phyloP scores from a whole-genome alignment of 2,113 vertebrate species.

The Psilopsiagon aymara region DNA sequence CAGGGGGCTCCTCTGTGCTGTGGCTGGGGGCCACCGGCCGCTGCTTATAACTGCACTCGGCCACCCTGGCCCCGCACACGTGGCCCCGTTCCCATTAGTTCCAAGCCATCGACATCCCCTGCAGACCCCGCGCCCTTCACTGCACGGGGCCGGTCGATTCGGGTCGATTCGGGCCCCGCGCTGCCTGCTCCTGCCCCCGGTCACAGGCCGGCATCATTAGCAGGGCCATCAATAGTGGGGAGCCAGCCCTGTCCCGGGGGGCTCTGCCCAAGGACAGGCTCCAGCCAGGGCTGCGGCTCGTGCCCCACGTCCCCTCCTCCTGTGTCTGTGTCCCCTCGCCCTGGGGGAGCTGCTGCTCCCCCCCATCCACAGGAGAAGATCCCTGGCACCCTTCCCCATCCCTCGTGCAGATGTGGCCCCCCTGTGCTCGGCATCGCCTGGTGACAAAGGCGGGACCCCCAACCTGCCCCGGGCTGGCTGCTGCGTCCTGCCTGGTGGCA shows the following conservation, averaged over 20 bases:
- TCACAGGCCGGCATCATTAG: not conserved
- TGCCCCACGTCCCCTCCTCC: not conserved
- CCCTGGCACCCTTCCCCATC: too few relatives aligned
- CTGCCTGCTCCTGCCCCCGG: not conserved
- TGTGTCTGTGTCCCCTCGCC: not conserved
- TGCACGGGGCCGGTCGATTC: not conserved
- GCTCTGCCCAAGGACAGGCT: conserved; percentile 31
- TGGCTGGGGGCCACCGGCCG: not conserved
- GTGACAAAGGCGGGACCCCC: not conserved
- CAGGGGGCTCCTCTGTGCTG: not conserved
- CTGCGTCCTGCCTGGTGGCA: not conserved
- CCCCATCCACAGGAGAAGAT: rapidly evolving
- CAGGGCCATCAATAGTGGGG: not conserved
- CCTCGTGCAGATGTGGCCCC: rapidly evolving
- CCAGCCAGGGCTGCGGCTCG: not conserved
- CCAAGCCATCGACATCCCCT: not conserved
- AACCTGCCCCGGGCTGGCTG: rapidly evolving
- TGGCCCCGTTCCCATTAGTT: conserved; percentile 50
- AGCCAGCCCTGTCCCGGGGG: rapidly evolving
- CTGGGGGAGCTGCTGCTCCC: not conserved
- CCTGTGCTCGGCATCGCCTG: too few relatives aligned
- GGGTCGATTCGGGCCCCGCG: not conserved
- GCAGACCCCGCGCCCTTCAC: not conserved
- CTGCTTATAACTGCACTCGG: conserved; percentile 11
- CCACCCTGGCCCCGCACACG: not conserved